phyloP scores from a whole-genome alignment of 2,888 invertebrate species.

The Drosophila demipolita region DNA sequence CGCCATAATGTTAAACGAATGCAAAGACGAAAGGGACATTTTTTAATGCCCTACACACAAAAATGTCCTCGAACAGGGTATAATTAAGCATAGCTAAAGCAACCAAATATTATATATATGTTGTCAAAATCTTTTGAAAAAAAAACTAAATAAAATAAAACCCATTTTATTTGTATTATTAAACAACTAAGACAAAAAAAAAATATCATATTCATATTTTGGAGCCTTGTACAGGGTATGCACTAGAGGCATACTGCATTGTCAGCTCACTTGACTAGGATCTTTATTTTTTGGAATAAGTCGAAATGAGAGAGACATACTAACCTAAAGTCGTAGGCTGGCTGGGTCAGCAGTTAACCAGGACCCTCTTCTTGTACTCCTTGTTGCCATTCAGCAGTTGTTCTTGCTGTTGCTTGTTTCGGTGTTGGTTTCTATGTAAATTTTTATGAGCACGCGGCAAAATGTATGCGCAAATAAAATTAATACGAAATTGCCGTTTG shows the following conservation, averaged over 20 bases:
- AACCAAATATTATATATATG: not conserved
- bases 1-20: conserved; percentile 64
- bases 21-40: conserved; percentile 41
- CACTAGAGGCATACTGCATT: not conserved
- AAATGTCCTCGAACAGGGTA: not conserved
- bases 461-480: conserved; percentile 75
- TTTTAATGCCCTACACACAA: conserved; percentile 25
- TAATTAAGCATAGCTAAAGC: no score
- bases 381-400: conserved; percentile 54
- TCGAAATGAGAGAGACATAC: conserved; percentile 61
- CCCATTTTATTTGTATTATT: not conserved
- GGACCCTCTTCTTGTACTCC: conserved; percentile 53
- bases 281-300: conserved; percentile 41
- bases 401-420: conserved; percentile 30
- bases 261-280: conserved; percentile 1
- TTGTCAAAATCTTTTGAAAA: not conserved
- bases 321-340: conserved; percentile 75
- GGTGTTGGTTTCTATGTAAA: conserved; percentile 77
- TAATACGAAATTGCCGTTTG: conserved; percentile 69
- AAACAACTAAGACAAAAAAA: not conserved
- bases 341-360: conserved; percentile 77
- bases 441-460: conserved; percentile 70
- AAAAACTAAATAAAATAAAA: not conserved
- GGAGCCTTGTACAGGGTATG: conserved; percentile 16
- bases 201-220: no score